Base-by-base conservation (phyloP, 2,113 vertebrate species). In the Centropus unirufus region DNA sequence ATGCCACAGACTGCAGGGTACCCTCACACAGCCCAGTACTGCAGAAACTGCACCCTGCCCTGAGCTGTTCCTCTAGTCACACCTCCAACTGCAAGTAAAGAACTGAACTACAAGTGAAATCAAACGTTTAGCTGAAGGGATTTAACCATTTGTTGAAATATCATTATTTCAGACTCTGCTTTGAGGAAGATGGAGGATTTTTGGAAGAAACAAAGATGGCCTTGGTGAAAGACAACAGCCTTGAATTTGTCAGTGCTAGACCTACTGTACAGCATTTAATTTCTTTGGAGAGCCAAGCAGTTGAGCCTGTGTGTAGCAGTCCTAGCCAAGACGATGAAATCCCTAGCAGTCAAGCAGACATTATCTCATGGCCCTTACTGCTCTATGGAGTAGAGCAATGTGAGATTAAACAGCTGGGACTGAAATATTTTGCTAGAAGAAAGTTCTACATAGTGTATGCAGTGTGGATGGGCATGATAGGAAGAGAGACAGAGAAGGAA, bases 1-100 rank as follows among this genome's bases (percentile, higher is more conserved):
- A 6, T 42, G 29, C 20, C 1, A 1, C 68, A 42, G 46, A 62
- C 19, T 5, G 5, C 21, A 64, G 30, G 0, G 0, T 6, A 18
- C 20, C 64, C n/a, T 9, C 3, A 34, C 63, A 57, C 32, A 42
- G 12, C 12, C 19, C 40, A 30, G 16, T 3, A 24, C 44, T 64
- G 63, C 2, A 0, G 34, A 26, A 93, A 5, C 52, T 14, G 39
- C 73, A 84, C 61, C 73, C 52, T 59, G 21, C 23, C 4, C n/a
- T 6, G 9, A 76, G 44, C 23, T 52, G 9, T 44, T 75, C 64
- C 66, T 61, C 26, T 74, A 78, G 42, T 39, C 64, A 81, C 64
- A 17, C 13, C 13, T 91, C 34, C 57, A 51, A 17, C 15, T 0
- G 0, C 30, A 74, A 66, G 21, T 12, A 14, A 90, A 70, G 47